Base-by-base conservation (phyloP, 2,797 vertebrate genomes). In the Acanthiza pusilla region DNA sequence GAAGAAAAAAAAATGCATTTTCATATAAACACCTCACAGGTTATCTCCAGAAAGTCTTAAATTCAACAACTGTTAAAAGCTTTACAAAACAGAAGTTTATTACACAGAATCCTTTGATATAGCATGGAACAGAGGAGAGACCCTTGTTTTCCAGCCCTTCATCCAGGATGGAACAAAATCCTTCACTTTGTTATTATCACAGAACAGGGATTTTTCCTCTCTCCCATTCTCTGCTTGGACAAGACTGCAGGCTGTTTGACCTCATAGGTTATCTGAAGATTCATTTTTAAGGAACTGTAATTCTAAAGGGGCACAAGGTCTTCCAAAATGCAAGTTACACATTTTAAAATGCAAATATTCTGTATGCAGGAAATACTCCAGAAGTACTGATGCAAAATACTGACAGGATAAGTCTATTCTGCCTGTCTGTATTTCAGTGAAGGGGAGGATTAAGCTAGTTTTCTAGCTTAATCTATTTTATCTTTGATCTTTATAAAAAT, bases 181-280 rank as follows among this genome's bases (percentile, higher is more conserved):
- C 29, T 66, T 58, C 2, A 2, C 48, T 80, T 75, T 29, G 16
- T 14, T 11, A 9, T 43, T 60, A 45, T 4, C 0, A 0, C 20
- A 53, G 43, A 85, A 60, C 2, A 9, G 14, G 10, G 5, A 0
- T 32, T 50, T 40, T 23, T 19, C 19, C 25, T 68, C 30, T 34
- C 29, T 40, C 51, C n/a, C 0, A 0, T 29, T 63, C 42, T 34
- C 32, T 22, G 40, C 40, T 27, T 17, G 10, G 71, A 70, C 32
- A 66, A 83, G 15, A n/a, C 43, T 19, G 16, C 15, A 65, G 32
- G 27, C 15, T 70, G 34, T 48, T 34, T 63, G 23, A 89, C 74
- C 20, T 26, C 0, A 1, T 2, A 58, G 38, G 19, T 71, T 75
- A 83, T 4, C 70, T 48, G 17, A 63, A 85, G 61, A 63, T 74